A percentile compares a stretch with the other conserved stretches of the same genome.
These are phyloP conservation scores for Botia kubotai DNA, from an alignment of 2,797 vertebrate species.

Conservation along the genomic window DNA sequence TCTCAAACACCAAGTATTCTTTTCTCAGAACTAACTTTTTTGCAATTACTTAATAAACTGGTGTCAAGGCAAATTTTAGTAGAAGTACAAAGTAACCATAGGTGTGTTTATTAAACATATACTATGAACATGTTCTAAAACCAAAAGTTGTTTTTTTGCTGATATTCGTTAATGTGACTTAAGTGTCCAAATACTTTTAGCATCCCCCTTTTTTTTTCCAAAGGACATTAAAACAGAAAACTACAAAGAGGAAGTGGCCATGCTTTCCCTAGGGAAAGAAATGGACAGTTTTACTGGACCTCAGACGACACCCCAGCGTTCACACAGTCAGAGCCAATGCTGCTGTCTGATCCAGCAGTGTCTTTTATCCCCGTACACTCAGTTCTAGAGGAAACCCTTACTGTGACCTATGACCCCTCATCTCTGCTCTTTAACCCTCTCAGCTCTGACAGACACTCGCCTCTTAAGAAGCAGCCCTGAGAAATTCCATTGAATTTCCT, in stretches of 20 bases:
- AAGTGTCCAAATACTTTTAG: not conserved
- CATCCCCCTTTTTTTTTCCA: constrained; percentile 32
- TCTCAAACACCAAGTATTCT: not conserved
- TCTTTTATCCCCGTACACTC: constrained; percentile 31
- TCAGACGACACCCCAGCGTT: constrained; percentile 58
- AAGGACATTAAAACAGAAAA: constrained; percentile 22
- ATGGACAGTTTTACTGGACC: constrained; percentile 65
- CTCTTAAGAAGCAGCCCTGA: constrained; percentile 47
- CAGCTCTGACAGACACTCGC: constrained; percentile 22
- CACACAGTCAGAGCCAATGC: constrained; percentile 37
- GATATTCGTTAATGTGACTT: not conserved
- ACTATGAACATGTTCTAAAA: not conserved
- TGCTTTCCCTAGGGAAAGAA: constrained; percentile 73
- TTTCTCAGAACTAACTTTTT: not conserved
- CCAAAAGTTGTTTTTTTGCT: not conserved
- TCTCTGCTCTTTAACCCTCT: constrained; percentile 52
- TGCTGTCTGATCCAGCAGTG: constrained; percentile 39
- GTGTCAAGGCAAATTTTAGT: not conserved
- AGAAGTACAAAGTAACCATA: not conserved
- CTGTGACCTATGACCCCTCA: constrained; percentile 45
- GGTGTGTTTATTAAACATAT: not conserved
- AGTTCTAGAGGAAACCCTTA: constrained; percentile 36
- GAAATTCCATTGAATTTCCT: constrained; percentile 59
- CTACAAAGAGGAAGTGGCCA: constrained; percentile 66
- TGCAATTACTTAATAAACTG: not conserved